phyloP scores from a whole-genome alignment of 2,797 vertebrate species.

The Enoplosus armatus region DNA sequence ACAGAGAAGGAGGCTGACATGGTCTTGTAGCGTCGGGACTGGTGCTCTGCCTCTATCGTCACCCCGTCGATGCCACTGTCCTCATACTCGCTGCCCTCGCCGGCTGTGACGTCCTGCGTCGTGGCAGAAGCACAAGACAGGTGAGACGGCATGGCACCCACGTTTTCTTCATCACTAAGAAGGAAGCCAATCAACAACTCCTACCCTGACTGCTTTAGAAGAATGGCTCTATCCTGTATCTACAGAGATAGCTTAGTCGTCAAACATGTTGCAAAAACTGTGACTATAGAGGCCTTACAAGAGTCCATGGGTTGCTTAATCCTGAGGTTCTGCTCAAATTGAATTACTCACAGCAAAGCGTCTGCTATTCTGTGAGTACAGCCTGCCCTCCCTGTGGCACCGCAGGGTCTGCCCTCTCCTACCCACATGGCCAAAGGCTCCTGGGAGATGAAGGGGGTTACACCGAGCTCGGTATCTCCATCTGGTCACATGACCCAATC shows the following conservation, averaged over 20 bases:
- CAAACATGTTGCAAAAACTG: constrained; percentile 39
- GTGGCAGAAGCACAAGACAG: constrained; percentile 61
- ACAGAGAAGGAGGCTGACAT: constrained; percentile 96
- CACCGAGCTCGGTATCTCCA: constrained; percentile 68
- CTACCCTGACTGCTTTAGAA: constrained; percentile 19
- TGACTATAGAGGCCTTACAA: constrained; percentile 1
- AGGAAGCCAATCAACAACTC: not conserved
- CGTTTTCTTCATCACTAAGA: constrained; percentile 39
- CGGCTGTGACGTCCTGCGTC: constrained; percentile 90
- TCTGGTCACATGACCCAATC: constrained; percentile 80
- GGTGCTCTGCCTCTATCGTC: constrained; percentile 88
- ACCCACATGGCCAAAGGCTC: constrained; percentile 75
- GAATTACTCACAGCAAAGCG: constrained; percentile 49
- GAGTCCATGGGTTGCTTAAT: constrained; percentile 20
- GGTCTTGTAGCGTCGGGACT: constrained; percentile 93
- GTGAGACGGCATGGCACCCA: constrained; percentile 60
- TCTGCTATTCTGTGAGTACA: constrained; percentile 47
- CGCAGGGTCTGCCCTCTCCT: constrained; percentile 70
- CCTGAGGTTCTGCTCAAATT: constrained; percentile 40
- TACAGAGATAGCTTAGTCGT: too few relatives aligned
- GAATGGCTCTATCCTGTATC: too few relatives aligned
- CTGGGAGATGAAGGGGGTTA: constrained; percentile 78
- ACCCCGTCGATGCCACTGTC: constrained; percentile 97
- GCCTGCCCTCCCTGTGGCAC: constrained; percentile 67
- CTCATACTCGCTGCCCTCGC: constrained; percentile 94